Evolutionary conservation across 2,113 vertebrate species (phyloP).

Genomic region (Malurus melanocephalus): DNA sequence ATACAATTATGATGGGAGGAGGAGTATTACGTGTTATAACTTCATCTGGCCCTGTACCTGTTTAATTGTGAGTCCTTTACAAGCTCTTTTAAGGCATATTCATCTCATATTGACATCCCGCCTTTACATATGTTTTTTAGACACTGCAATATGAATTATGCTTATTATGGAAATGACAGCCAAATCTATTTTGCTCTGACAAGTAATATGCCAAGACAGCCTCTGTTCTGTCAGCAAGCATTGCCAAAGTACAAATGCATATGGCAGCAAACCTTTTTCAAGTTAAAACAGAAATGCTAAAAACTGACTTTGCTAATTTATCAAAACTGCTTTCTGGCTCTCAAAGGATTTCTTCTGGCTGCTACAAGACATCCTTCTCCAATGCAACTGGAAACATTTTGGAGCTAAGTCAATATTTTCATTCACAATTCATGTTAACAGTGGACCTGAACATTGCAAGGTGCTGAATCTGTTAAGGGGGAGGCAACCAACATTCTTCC

Average conservation of each 20-base stretch:
- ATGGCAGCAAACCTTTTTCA: slow-evolving; percentile 52
- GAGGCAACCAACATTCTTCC: not conserved
- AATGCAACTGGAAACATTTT: slow-evolving; percentile 21
- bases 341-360: slow-evolving; percentile 39
- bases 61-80: not conserved
- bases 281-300: slow-evolving; percentile 54
- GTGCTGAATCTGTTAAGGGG: not conserved
- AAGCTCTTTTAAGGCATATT: not conserved
- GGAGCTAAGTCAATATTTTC: slow-evolving; percentile 45
- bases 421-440: slow-evolving; percentile 46
- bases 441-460: not conserved
- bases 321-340: slow-evolving; percentile 55
- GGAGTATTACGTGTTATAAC: slow-evolving; percentile 14
- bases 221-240: slow-evolving; percentile 51
- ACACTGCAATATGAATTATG: slow-evolving; percentile 51
- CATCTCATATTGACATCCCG: not conserved
- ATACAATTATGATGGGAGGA: not conserved
- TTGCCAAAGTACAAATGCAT: slow-evolving; percentile 61
- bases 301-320: slow-evolving; percentile 65
- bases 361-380: not conserved
- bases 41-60: slow-evolving; percentile 50
- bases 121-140: slow-evolving; percentile 43
- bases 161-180: slow-evolving; percentile 56
- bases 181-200: slow-evolving; percentile 51
- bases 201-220: slow-evolving; percentile 57